Percentiles rank a stretch among this genome's conserved stretches.
Evolutionary conservation across 2,888 invertebrate species (phyloP).

Genomic region (Halictus ligatus): DNA sequence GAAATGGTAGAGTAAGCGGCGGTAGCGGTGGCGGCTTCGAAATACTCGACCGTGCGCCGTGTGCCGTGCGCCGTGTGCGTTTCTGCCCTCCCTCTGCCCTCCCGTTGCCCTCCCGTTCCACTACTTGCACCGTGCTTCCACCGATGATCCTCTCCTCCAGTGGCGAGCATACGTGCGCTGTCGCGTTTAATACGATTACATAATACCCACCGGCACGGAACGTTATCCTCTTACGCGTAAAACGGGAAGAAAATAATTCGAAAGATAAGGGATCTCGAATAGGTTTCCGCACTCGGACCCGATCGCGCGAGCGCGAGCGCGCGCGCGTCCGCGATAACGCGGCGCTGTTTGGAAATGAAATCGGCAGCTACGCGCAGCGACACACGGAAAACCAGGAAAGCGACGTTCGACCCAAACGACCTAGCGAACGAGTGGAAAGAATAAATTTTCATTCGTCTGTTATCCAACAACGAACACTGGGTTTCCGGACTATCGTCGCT

Average conservation of each 20-base stretch:
- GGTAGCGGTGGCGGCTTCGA: conserved; percentile 62
- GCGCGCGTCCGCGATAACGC: no score
- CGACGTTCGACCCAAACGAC: neutral
- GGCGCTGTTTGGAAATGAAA: neutral
- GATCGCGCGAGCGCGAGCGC: neutral
- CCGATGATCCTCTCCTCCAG: conserved; percentile 55
- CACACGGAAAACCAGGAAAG: neutral
- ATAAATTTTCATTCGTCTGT: neutral
- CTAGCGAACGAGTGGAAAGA: no score
- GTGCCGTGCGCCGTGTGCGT: neutral
- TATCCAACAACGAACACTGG: neutral
- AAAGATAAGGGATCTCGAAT: conserved; percentile 21
- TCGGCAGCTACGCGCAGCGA: neutral
- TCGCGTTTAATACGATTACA: conserved; percentile 65
- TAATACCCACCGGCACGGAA: conserved; percentile 46
- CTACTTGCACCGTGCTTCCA: neutral
- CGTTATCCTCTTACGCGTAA: conserved; percentile 57
- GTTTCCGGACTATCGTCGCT: neutral
- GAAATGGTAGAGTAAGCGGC: conserved; percentile 60
- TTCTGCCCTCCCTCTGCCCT: neutral
- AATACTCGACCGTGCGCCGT: conserved; percentile 36
- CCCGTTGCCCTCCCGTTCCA: neutral
- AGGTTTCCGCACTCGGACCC: neutral
- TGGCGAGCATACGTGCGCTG: conserved; percentile 36
- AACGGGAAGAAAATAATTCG: conserved; percentile 51